phyloP scores from a whole-genome alignment of 2,888 invertebrate species.

The Ctena decussata region DNA sequence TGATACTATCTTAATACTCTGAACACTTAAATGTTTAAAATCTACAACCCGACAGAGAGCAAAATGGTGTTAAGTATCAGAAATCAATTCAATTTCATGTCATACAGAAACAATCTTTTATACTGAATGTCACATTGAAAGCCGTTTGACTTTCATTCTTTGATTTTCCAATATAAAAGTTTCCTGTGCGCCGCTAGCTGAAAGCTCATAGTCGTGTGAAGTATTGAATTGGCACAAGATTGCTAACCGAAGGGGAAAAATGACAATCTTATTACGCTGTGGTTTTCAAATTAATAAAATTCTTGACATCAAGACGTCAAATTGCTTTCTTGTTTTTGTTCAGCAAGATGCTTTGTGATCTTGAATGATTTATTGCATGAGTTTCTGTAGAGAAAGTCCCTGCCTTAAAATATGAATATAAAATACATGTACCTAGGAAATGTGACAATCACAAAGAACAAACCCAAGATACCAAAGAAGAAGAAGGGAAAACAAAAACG shows the following conservation, averaged over 20 bases:
- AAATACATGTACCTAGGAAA: no score
- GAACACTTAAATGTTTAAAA: neutral
- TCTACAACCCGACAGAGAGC: neutral
- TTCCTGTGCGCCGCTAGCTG: slow-evolving; percentile 3
- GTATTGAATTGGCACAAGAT: neutral
- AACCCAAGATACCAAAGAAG: no score
- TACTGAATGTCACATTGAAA: neutral
- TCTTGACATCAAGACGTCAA: neutral
- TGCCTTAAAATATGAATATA: no score
- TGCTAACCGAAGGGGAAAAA: neutral
- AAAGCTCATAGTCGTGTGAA: neutral
- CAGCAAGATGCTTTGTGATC: no score
- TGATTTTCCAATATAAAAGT: neutral
- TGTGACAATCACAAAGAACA: no score
- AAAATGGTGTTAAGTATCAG: slow-evolving; percentile 9
- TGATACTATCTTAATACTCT: no score
- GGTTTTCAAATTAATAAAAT: slow-evolving; percentile 1
- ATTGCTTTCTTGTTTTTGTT: slow-evolving; percentile 4
- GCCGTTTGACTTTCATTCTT: neutral
- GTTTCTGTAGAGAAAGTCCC: no score
- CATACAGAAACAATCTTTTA: neutral
- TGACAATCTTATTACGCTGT: neutral
- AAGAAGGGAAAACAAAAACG: no score
- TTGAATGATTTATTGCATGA: no score
- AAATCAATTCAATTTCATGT: slow-evolving; percentile 13